Evolutionary conservation across 2,113 vertebrate species (phyloP).

Genomic region (Elachura formosa): DNA sequence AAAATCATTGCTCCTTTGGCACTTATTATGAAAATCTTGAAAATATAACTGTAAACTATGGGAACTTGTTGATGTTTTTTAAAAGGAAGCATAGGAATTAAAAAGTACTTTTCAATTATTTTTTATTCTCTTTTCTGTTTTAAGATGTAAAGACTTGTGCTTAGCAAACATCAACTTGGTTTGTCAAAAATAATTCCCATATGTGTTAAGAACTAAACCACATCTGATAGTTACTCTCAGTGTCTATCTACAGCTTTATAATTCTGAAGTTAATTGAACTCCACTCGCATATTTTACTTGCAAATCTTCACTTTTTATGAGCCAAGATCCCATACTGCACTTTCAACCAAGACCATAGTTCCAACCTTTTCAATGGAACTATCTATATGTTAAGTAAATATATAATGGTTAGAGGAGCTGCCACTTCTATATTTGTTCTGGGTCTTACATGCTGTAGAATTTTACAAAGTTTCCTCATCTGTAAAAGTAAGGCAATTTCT

Average conservation of each 20-base stretch:
- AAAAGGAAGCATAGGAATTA: not conserved
- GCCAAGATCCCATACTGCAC: not conserved
- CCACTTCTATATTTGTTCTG: not conserved
- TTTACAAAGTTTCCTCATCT: not conserved
- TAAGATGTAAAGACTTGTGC: not conserved
- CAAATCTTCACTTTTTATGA: not conserved
- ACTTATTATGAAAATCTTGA: not conserved
- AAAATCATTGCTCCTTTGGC: not conserved
- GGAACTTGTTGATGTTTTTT: not conserved
- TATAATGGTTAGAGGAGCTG: not conserved
- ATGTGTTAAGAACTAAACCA: not conserved
- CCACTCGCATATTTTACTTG: not conserved
- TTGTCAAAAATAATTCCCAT: not conserved
- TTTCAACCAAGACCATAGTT: not conserved
- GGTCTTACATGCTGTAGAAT: not conserved
- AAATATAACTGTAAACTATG: not conserved
- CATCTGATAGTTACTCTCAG: not conserved
- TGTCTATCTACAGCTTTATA: not conserved
- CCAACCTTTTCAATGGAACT: not conserved
- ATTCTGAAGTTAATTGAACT: not conserved
- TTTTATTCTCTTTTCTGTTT: not conserved
- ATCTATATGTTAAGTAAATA: not conserved
- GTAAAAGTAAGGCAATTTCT: not conserved
- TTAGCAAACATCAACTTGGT: not conserved
- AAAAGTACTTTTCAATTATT: not conserved